Evolutionary conservation across 2,888 invertebrate genomes (phyloP), one percentile per base, ranked within the genome.

Genomic region (Caenorhabditis japonica): DNA sequence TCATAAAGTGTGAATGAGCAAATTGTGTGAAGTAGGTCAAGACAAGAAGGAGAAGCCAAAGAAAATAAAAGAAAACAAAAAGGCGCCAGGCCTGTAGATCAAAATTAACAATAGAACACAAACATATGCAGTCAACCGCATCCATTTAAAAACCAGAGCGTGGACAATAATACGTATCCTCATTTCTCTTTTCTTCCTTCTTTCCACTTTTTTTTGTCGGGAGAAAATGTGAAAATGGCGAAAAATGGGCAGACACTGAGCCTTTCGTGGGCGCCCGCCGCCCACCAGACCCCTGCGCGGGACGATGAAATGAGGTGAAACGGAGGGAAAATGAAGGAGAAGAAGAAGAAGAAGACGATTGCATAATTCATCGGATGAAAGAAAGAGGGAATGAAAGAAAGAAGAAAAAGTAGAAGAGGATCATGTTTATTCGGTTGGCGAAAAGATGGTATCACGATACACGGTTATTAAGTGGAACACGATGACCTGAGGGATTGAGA

Each of bases 401-500:
- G 30, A 13, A 39, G 39, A 13, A 17, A 39, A n/a, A 39, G 39
- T 10, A 17, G 39, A 17, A 8, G 39, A 39, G 39, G 17, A n/a
- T 4, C 39, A 17, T 15, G 39, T 13, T 13, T 15, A n/a, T 15
- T 23, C 23, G 8, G 17, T 7, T 33, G 34, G 19, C 38, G 47
- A 49, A 46, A 38, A 68, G 66, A 68, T 58, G 58, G 66, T 58
- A 58, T 64, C 64, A 64, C n/a, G n/a, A n/a, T n/a, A n/a, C n/a
- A n/a, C 49, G 64, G 64, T 64, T 64, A 64, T 64, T 64, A 64
- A 64, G 64, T 64, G 58, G 66, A 68, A 58, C 56, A 55, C 15
- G 25, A 19, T 27, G 53, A 56, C 38, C 39, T 17, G n/a, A 39
- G n/a, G 4, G n/a, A 39, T 13, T 4, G 39, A 38, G 53, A 62